phyloP scores from a whole-genome alignment of 2,113 vertebrate genomes.

The Herpetotheres cachinnans region DNA sequence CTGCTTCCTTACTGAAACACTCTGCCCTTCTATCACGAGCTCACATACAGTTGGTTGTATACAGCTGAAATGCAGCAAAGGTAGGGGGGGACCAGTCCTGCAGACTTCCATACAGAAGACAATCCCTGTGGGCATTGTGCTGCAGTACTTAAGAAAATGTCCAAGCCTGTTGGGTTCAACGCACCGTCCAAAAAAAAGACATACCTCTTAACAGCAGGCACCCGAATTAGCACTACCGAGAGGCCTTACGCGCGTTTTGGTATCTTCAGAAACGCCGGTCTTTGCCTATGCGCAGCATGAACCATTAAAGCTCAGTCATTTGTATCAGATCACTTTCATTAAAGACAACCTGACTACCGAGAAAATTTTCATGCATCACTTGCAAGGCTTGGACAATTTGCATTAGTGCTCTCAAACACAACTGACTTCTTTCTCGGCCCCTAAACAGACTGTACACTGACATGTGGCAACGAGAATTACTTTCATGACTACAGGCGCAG shows the following conservation, averaged over 20 bases:
- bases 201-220: accelerated
- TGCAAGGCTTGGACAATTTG: neutral
- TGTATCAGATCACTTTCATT: neutral
- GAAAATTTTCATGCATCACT: neutral
- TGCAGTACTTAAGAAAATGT: neutral
- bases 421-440: neutral
- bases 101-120: neutral
- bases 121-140: neutral
- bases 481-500: neutral
- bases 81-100: neutral
- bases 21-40: neutral
- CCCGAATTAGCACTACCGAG: neutral
- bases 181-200: too few relatives aligned
- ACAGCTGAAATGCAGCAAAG: neutral
- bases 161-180: neutral
- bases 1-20: neutral
- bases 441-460: neutral
- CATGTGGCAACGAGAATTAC: neutral
- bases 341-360: neutral
- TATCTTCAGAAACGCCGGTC: neutral
- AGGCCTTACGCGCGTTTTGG: neutral
- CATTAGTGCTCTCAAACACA: neutral
- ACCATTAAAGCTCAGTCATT: neutral
- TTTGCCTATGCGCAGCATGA: neutral
- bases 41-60: neutral